A percentile compares a stretch with the other conserved stretches of the same genome.
phyloP scores from a whole-genome alignment of 2,797 vertebrate species.

The Aulostomus chinensis region DNA sequence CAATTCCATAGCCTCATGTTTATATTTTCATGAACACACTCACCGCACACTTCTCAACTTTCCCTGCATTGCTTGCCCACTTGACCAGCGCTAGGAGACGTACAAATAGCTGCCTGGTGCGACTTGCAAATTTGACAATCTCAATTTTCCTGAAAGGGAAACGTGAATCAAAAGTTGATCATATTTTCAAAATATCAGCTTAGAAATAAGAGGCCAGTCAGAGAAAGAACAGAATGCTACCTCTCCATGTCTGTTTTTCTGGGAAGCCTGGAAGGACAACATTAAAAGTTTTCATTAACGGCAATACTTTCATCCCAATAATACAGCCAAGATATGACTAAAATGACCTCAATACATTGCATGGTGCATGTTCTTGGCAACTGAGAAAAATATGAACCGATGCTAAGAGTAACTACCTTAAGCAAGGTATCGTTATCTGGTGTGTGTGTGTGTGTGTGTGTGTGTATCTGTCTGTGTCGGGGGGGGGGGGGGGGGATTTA shows the following conservation, averaged over 20 bases:
- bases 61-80: constrained; percentile 98
- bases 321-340: too few relatives aligned
- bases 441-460: too few relatives aligned
- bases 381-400: too few relatives aligned
- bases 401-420: too few relatives aligned
- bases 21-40: constrained; percentile 52
- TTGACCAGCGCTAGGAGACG: constrained; percentile 95
- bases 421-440: too few relatives aligned
- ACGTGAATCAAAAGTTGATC: background rate
- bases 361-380: too few relatives aligned
- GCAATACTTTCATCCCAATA: background rate
- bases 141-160: constrained; percentile 92
- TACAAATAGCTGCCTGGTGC: constrained; percentile 96
- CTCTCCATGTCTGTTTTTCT: constrained; percentile 99
- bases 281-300: background rate
- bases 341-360: too few relatives aligned
- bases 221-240: constrained; percentile 59
- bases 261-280: constrained; percentile 83
- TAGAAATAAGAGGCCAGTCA: background rate
- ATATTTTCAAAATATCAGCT: background rate
- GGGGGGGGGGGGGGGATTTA: too few relatives aligned
- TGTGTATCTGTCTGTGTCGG: too few relatives aligned
- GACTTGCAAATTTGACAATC: constrained; percentile 98
- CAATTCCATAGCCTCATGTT: too few relatives aligned
- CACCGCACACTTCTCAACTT: constrained; percentile 99